Evolutionary conservation across 2,113 vertebrate species (phyloP).

Genomic region (Ictalurus furcatus): DNA sequence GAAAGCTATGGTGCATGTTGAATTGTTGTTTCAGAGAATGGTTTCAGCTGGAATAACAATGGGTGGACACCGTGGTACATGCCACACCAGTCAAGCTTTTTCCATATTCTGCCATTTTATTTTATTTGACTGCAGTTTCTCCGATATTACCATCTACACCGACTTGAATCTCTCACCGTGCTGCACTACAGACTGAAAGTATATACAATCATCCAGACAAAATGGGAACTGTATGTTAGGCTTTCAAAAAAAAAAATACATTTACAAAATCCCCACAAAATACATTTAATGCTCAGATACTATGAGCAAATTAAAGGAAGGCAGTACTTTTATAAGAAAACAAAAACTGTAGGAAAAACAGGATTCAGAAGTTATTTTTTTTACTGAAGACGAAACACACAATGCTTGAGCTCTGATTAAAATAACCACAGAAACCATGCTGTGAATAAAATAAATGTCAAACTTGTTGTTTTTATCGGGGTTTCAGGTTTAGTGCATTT

Average conservation of each 20-base stretch:
- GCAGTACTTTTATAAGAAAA: not conserved
- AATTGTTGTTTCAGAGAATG: constrained; percentile 26
- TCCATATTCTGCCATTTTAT: not conserved
- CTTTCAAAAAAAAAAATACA: not conserved
- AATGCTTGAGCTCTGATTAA: constrained; percentile 22
- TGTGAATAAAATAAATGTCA: constrained; percentile 38
- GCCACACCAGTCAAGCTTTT: not conserved
- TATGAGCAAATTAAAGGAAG: not conserved
- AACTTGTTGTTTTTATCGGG: constrained; percentile 28
- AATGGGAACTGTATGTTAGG: not conserved
- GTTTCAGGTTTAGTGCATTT: constrained; percentile 41
- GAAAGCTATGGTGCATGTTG: constrained; percentile 2
- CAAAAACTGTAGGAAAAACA: not conserved
- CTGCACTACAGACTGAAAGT: not conserved
- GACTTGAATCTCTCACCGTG: not conserved
- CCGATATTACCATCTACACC: not conserved
- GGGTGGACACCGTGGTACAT: not conserved
- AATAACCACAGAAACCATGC: constrained; percentile 32
- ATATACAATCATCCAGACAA: not conserved
- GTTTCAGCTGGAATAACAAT: constrained; percentile 31
- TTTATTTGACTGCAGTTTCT: not conserved
- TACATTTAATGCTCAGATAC: not conserved
- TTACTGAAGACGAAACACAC: constrained; percentile 12
- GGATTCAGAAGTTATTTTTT: constrained; percentile 32
- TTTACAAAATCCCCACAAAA: no score